Conservation (phyloP, 2,797 vertebrate genomes). For the Epinephelus malabaricus region DNA sequence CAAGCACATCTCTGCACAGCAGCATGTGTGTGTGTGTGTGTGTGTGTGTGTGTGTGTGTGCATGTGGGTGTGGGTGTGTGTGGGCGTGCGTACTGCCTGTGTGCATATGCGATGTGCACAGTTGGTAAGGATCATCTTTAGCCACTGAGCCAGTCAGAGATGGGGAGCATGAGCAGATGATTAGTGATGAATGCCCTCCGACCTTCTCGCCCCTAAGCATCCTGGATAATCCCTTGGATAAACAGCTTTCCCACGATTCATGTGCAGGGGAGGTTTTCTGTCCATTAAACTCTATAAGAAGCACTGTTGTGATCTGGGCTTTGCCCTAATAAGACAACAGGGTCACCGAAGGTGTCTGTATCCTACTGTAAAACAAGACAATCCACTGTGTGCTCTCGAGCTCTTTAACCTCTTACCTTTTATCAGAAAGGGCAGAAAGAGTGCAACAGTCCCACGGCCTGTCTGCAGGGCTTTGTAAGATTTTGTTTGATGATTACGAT, state of each 20-base stretch:
- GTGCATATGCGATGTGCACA: conserved; percentile 59
- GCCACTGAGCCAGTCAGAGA: conserved; percentile 74
- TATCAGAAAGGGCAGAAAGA: not conserved
- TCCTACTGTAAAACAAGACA: conserved; percentile 9
- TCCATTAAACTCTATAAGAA: conserved; percentile 59
- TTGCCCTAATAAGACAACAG: conserved; percentile 49
- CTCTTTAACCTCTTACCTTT: not conserved
- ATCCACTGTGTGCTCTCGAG: not conserved
- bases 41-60: conserved; percentile 30
- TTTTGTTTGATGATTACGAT: too few species aligned
- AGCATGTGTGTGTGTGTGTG: not conserved
- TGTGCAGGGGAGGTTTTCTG: conserved; percentile 61
- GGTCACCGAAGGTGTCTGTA: conserved; percentile 8
- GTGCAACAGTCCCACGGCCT: too few species aligned
- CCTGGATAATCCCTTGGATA: conserved; percentile 79
- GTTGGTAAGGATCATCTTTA: conserved; percentile 75
- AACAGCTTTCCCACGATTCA: conserved; percentile 75
- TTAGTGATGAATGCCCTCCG: conserved; percentile 77
- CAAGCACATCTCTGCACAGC: conserved; percentile 34
- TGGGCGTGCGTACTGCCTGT: conserved; percentile 20
- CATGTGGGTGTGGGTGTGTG: conserved; percentile 18
- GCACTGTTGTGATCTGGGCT: conserved; percentile 31
- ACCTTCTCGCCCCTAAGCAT: conserved; percentile 76
- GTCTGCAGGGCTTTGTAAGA: too few species aligned
- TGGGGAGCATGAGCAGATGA: conserved; percentile 77